Evolutionary conservation across 2,797 vertebrate species (phyloP), one percentile per base, ranked within the genome.

Genomic region (Crenuchus spilurus): DNA sequence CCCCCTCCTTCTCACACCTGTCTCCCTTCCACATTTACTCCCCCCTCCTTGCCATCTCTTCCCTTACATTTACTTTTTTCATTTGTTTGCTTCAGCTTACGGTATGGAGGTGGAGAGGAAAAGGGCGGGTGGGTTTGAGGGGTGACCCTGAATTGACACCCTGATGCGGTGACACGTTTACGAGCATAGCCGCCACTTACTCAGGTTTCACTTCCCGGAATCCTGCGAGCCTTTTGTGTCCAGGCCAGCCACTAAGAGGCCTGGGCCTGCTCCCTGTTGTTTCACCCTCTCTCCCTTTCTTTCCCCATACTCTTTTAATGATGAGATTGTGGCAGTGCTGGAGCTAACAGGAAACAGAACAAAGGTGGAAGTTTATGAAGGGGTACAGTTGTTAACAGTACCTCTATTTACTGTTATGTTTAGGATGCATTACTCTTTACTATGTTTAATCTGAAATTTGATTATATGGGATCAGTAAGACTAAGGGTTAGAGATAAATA

Each of bases 81-180:
- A 44, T 72, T 63, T 39, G 42, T 78, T 54, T 77, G 69, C 67
- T 37, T 55, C 49, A 39, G 67, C 54, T 69, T 79, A 72, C 16
- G 37, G n/a, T 72, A 57, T 55, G 58, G 68, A 70, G 8, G 41
- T 42, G 16, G 57, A 57, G 54, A 63, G 75, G 80, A 72, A 69
- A n/a, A 67, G 67, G 58, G 74, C 64, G 74, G 70, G 46, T n/a
- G 30, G 70, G 51, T 48, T 16, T 42, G 37, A 64, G 79, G 84
- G 80, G 84, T 88, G 85, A 89, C 85, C 84, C 85, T 76, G 85
- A 75, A 74, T 82, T 86, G 86, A 84, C 81, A 71, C 89, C 83
- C 85, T 83, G 84, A 84, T 73, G 7, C 30, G 74, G 80, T 82
- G 82, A 82, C 85, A 88, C 80, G 85, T 92, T 84, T 90, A 87